These are phyloP conservation scores for Cyclargus thomasi DNA, from an alignment of 1,140 invertebrate species.

Conservation along the genomic window DNA sequence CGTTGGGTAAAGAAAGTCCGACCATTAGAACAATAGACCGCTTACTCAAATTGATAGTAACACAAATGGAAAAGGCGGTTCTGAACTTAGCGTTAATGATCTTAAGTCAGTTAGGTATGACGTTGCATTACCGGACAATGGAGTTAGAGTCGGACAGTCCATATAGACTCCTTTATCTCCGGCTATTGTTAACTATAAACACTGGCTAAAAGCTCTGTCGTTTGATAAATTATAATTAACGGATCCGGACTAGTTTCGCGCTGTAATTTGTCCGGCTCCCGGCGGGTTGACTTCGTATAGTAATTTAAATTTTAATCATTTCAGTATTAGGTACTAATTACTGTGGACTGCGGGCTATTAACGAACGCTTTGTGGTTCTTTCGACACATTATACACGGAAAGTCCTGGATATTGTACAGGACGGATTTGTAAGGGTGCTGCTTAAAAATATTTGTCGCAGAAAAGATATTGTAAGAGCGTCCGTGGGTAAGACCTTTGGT, in stretches of 20 bases:
- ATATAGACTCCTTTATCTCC: conserved; percentile 56
- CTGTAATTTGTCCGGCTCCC: conserved; percentile 7
- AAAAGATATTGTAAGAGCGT: too few species aligned
- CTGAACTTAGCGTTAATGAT: conserved; percentile 55
- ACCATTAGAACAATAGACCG: conserved; percentile 39
- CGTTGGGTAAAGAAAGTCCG: conserved; percentile 23
- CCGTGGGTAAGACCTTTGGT: too few species aligned
- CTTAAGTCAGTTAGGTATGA: conserved; percentile 51
- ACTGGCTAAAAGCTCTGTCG: conserved; percentile 59
- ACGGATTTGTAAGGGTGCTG: too few species aligned
- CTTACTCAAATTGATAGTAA: conserved; percentile 46
- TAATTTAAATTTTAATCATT: conserved; percentile 15
- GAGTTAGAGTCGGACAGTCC: conserved; percentile 47
- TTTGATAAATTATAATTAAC: conserved; percentile 23
- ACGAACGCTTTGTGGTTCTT: neutral
- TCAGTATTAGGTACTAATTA: neutral
- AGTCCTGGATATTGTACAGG: neutral
- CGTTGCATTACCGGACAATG: conserved; percentile 63
- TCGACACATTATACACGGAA: neutral
- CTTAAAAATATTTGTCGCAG: too few species aligned
- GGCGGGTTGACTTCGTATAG: neutral
- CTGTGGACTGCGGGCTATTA: neutral
- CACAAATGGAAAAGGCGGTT: conserved; percentile 44
- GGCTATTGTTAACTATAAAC: conserved; percentile 53
- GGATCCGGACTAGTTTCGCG: conserved; percentile 4